phyloP scores from a whole-genome alignment of 2,113 vertebrate species.

The Hassar affinis region DNA sequence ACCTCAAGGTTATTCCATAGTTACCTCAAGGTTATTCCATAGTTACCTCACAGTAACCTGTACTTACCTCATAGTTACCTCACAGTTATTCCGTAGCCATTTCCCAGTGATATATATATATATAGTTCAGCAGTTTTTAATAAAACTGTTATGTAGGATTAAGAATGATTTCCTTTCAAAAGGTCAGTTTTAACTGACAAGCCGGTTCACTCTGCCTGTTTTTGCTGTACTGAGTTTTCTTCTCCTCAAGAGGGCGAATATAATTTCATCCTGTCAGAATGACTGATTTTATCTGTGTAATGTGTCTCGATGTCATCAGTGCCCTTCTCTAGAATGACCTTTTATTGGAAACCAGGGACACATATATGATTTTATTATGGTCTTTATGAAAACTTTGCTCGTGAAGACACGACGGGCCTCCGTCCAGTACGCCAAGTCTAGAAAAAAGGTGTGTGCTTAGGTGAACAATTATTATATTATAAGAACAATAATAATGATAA shows the following conservation, averaged over 20 bases:
- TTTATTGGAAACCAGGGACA: slow-evolving; percentile 13
- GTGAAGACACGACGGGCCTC: not conserved
- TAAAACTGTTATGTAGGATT: not conserved
- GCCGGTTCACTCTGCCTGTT: not conserved
- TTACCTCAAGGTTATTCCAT: too few species aligned
- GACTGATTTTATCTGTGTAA: slow-evolving; percentile 47
- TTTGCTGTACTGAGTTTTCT: slow-evolving; percentile 15
- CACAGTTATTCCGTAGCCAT: too few species aligned
- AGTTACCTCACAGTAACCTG: too few species aligned
- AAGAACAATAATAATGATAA: too few species aligned
- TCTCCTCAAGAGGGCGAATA: slow-evolving; percentile 24
- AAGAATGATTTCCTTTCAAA: not conserved
- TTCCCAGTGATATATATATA: not conserved
- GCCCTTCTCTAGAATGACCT: slow-evolving; percentile 41
- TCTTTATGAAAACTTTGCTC: not conserved
- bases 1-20: too few species aligned
- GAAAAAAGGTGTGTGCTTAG: not conserved
- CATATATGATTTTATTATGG: not conserved
- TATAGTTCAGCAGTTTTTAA: too few species aligned
- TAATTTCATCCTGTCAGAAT: slow-evolving; percentile 45
- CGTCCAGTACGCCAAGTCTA: not conserved
- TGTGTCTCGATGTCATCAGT: slow-evolving; percentile 31
- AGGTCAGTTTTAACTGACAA: not conserved
- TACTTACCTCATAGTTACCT: not conserved
- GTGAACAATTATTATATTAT: too few species aligned